phyloP scores from a whole-genome alignment of 2,888 invertebrate species.

The Augiades crinisus region DNA sequence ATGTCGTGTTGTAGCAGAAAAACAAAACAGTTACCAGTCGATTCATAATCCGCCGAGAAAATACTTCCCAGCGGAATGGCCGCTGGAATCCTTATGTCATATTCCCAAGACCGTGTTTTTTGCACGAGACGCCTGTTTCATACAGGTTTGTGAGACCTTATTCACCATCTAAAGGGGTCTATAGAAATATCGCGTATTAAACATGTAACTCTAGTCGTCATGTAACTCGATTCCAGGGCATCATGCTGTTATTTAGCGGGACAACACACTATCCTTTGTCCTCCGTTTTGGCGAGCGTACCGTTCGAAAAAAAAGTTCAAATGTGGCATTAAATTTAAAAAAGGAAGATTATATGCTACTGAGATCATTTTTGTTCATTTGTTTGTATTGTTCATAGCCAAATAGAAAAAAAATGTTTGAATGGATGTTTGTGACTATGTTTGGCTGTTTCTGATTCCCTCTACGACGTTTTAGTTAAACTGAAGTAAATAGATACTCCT shows the following conservation, averaged over 20 bases:
- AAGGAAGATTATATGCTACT: no score
- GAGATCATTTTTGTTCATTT: no score
- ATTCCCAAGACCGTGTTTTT: slow-evolving; percentile 34
- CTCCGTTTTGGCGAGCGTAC: slow-evolving; percentile 46
- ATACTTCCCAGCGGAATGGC: slow-evolving; percentile 29
- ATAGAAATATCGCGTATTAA: slow-evolving; percentile 27
- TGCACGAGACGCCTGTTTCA: slow-evolving; percentile 30
- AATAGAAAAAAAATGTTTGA: no score
- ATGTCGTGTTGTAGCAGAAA: slow-evolving; percentile 17
- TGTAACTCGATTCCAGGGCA: slow-evolving; percentile 59
- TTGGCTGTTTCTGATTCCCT: no score
- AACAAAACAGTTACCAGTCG: slow-evolving; percentile 22
- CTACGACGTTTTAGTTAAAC: no score
- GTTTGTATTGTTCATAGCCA: no score
- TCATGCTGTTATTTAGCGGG: slow-evolving; percentile 58
- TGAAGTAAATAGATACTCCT: no score
- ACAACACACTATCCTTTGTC: slow-evolving; percentile 55
- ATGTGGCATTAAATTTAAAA: no score
- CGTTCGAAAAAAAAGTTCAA: slow-evolving; percentile 39
- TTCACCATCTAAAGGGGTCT: slow-evolving; percentile 27
- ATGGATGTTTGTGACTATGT: no score
- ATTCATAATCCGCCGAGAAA: slow-evolving; percentile 26
- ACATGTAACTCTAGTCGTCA: slow-evolving; percentile 22
- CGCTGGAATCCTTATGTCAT: slow-evolving; percentile 37
- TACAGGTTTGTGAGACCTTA: slow-evolving; percentile 30